Percentiles rank a stretch among this genome's conserved stretches.
phyloP scores from a whole-genome alignment of 2,888 invertebrate species.

The Portevinia maculata region DNA sequence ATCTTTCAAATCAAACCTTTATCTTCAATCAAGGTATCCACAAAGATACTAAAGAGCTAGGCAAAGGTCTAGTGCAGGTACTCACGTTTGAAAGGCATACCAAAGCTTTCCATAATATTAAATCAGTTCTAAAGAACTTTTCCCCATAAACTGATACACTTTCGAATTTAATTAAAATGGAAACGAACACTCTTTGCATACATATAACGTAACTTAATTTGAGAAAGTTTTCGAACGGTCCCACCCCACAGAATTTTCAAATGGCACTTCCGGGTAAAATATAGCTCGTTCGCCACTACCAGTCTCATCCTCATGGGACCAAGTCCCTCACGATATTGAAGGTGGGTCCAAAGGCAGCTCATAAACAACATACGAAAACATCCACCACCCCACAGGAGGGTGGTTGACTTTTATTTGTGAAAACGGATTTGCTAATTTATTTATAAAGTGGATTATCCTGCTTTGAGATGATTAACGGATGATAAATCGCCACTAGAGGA shows the following conservation, averaged over 20 bases:
- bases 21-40: not conserved
- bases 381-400: slow-evolving; percentile 5
- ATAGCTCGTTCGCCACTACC: not conserved
- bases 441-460: slow-evolving; percentile 71
- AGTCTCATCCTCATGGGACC: slow-evolving; percentile 56
- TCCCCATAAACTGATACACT: slow-evolving; percentile 43
- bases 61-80: slow-evolving; percentile 9
- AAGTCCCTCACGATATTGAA: slow-evolving; percentile 17
- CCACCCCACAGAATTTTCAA: not conserved
- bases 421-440: slow-evolving; percentile 73
- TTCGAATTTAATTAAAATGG: slow-evolving; percentile 64
- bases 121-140: slow-evolving; percentile 49
- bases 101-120: slow-evolving; percentile 25
- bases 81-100: slow-evolving; percentile 2
- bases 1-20: slow-evolving; percentile 34
- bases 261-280: slow-evolving; percentile 18
- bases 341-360: slow-evolving; percentile 41
- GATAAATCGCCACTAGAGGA: slow-evolving; percentile 68
- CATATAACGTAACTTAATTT: slow-evolving; percentile 26
- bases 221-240: slow-evolving; percentile 40
- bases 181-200: slow-evolving; percentile 20
- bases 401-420: slow-evolving; percentile 40
- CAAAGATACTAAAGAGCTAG: not conserved
- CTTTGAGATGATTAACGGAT: slow-evolving; percentile 68
- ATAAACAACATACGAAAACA: not conserved